These are phyloP conservation scores for Aphelenchoides besseyi DNA, from an alignment of 1,140 invertebrate species.

Conservation along the genomic window DNA sequence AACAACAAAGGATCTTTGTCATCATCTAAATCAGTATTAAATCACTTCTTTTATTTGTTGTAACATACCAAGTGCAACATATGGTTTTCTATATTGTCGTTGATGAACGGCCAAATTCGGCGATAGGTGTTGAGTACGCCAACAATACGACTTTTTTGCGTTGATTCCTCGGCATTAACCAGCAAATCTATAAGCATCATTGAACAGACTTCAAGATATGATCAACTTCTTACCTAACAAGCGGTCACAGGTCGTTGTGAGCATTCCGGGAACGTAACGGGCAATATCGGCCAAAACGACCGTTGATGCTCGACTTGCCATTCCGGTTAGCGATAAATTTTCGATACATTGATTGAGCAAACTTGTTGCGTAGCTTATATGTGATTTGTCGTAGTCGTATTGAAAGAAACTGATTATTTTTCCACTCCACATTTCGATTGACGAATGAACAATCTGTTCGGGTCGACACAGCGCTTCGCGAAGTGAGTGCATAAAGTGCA, in stretches of 20 bases:
- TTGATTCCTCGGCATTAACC: not conserved
- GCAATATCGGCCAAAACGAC: conserved; percentile 3
- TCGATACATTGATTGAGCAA: conserved; percentile 9
- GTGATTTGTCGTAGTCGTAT: conserved; percentile 1
- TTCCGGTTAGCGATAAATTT: not conserved
- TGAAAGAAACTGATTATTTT: not conserved
- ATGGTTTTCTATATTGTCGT: not conserved
- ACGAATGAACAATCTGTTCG: conserved; percentile 12
- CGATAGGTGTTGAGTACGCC: not conserved
- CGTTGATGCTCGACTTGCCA: not conserved
- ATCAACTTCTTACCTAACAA: conserved; percentile 17
- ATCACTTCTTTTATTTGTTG: too few species aligned
- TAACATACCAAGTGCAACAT: not conserved
- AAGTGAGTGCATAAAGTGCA: conserved; percentile 13
- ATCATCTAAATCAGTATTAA: conserved; percentile 2
- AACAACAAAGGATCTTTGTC: not conserved
- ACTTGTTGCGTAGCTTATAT: not conserved
- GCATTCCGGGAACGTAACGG: conserved; percentile 9
- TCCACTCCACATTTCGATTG: not conserved
- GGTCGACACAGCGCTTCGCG: conserved; percentile 11
- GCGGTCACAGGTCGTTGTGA: not conserved
- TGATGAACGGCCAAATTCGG: not conserved
- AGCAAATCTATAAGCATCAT: not conserved
- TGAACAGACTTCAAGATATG: not conserved
- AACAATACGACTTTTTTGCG: not conserved